Conservation (phyloP, 2,888 invertebrate species). For the Agriopis marginaria region DNA sequence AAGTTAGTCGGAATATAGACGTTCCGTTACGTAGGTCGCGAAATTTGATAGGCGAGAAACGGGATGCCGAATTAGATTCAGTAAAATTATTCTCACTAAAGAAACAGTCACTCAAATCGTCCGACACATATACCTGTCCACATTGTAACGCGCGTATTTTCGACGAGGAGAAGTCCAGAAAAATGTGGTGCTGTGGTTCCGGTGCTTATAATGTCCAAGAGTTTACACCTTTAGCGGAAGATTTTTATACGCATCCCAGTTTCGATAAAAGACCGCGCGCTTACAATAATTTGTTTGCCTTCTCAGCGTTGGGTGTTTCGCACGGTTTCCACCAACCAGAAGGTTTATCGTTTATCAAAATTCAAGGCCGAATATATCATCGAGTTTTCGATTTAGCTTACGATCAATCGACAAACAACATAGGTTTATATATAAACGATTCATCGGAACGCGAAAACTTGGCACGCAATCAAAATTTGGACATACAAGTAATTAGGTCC, state of each 20-base stretch:
- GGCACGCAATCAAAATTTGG: too few relatives aligned
- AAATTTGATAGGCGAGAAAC: conserved; percentile 1
- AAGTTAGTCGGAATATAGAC: neutral
- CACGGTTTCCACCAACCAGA: conserved; percentile 4
- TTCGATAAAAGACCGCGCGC: conserved; percentile 1
- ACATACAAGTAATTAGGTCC: too few relatives aligned
- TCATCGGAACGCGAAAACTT: too few relatives aligned
- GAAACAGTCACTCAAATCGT: neutral
- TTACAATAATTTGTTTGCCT: conserved; percentile 17
- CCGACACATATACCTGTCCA: neutral
- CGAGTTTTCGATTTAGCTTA: conserved; percentile 19
- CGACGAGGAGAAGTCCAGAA: neutral
- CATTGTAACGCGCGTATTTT: neutral
- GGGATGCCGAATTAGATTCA: neutral
- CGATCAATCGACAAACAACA: too few relatives aligned
- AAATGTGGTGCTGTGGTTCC: neutral
- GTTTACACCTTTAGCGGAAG: neutral
- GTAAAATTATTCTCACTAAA: neutral
- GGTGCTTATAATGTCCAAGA: neutral
- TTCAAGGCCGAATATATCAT: conserved; percentile 18
- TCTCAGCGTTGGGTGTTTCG: conserved; percentile 2
- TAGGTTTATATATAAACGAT: too few relatives aligned
- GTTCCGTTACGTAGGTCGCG: neutral
- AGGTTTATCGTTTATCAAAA: conserved; percentile 16
- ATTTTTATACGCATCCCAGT: neutral